Evolutionary conservation across 1,140 invertebrate species (phyloP), one percentile per base, ranked within the genome.

Genomic region (Drosophila simulans): DNA sequence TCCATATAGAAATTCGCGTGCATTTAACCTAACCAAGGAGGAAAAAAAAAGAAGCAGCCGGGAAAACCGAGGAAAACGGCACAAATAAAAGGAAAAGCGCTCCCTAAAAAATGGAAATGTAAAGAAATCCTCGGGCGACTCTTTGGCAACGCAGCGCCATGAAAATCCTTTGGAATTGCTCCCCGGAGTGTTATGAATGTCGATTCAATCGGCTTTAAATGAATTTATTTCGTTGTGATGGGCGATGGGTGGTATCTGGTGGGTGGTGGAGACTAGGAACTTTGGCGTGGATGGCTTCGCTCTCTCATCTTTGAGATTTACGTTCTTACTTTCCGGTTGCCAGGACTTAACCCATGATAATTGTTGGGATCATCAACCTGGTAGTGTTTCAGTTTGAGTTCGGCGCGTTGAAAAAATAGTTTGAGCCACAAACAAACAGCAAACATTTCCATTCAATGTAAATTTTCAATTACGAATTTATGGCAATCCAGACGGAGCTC

Each of bases 171-270:
- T 91, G 75, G 77, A 90, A 91, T 91, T 90, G 90, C 90, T 91
- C 90, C 90, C 90, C 80, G 77, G 90, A 91, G 90, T 91, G 90
- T 86, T 91, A 91, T 91, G 90, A 91, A 85, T 91, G 90, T 91
- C 90, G 82, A 78, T 83, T 77, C 90, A 91, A 91, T 91, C 90
- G 82, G 90, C 82, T 80, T 83, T 85, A 91, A 91, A 90, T 90
- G 79, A 91, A 91, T 91, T 91, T 91, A 91, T 91, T 80, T 82
- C 77, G 77, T 57, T 84, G 64, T 64, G 66, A 46, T 54, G 48
- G 17, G 42, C 55, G 57, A 35, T 42, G 60, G 70, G 22, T 46
- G 40, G 40, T 17, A 10, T 8, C 27, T 31, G 31, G 31, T 27
- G 27, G 35, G 35, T 37, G 37, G 37, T 35, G 27, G 34, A 48